Evolutionary conservation across 2,113 vertebrate genomes (phyloP), one percentile per base, ranked within the genome.

Genomic region (Leptodactylus fuscus): DNA sequence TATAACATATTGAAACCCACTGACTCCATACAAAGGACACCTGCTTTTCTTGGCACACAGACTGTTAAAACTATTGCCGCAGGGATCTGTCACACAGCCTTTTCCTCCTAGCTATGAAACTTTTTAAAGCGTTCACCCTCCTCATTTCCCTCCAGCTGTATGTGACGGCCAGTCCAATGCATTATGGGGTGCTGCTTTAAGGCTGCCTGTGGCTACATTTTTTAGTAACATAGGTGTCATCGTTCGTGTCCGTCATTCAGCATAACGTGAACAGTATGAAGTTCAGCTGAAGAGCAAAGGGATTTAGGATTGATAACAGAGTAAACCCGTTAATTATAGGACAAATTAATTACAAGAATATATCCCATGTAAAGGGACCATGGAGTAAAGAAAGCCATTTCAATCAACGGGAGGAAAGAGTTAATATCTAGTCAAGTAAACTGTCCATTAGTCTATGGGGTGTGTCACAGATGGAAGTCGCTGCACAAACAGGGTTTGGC

Each of bases 151-250:
- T 79, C 62, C 24, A 80, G 83, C 83, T 55, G 76, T 79, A 36
- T 80, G 65, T 71, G 83, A 80, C 49, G 48, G n/a, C 62, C 62
- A 80, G 62, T 69, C 60, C 76, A 44, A 51, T 80, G 83, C 83
- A 80, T 85, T 79, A 85, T 79, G 83, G 83, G 76, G 74, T 27
- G 11, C 74, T 55, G 83, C 83, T 71, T 13, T n/a, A 80, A 70
- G 83, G 75, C 58, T 70, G 83, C 83, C 83, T 70, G 34, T 32
- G 83, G 83, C 83, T 80, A 85, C 38, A 51, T 67, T 85, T 85
- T 44, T 85, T 85, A 27, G 74, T 85, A 85, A 65, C 83, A 49
- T 69, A 78, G 74, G 83, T 67, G 58, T 48, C 27, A 53, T 27
- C 46, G 49, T 78, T 77, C 32, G 46, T n/a, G 22, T 60, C 83